phyloP scores from a whole-genome alignment of 2,797 vertebrate genomes.

The Peromyscus aztecus region DNA sequence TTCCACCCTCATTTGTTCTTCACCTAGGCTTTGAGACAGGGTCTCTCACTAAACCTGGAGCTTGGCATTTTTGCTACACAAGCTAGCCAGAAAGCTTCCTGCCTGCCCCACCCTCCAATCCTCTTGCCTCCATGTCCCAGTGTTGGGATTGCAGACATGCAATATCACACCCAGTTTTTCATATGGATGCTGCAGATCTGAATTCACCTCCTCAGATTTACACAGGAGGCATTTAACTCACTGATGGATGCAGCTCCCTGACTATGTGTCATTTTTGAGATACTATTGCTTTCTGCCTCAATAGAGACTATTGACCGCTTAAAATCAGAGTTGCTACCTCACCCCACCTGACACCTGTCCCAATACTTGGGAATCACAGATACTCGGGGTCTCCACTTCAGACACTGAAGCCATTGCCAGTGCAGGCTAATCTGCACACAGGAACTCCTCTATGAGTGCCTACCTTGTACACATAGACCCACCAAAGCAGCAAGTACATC shows the following conservation, averaged over 20 bases:
- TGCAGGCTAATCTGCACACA: background rate
- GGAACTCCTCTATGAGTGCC: background rate
- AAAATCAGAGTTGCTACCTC: background rate
- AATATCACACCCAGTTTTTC: too few relatives aligned
- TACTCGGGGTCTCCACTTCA: too few relatives aligned
- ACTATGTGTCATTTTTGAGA: background rate
- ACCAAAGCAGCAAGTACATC: background rate
- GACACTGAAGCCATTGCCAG: background rate
- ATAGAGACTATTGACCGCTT: background rate
- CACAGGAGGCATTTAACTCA: background rate
- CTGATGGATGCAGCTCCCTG: background rate
- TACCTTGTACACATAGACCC: background rate
- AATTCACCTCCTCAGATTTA: background rate
- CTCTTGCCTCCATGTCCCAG: background rate
- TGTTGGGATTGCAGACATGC: background rate
- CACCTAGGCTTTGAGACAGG: background rate
- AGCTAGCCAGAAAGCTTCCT: background rate
- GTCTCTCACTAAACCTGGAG: background rate
- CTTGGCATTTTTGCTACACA: background rate
- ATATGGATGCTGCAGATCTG: background rate
- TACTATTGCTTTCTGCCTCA: background rate
- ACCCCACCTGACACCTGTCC: background rate
- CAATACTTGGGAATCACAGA: background rate
- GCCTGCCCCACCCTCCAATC: background rate
- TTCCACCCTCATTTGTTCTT: background rate